Evolutionary conservation across 2,797 vertebrate genomes (phyloP).

Genomic region (Amphiprion clarkii): DNA sequence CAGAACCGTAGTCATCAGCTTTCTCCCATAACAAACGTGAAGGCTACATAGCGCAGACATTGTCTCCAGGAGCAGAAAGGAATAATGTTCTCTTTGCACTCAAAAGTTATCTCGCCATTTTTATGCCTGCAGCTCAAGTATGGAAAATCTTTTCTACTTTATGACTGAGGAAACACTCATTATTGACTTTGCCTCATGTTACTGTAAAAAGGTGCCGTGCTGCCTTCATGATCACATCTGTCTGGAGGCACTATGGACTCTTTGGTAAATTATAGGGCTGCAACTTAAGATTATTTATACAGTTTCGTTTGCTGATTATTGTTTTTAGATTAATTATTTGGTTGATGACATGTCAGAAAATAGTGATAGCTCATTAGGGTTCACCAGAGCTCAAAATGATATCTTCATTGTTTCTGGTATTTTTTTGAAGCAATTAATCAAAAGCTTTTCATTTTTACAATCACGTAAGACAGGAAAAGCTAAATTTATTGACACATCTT

Average conservation of each 20-base stretch:
- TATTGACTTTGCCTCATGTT: not conserved
- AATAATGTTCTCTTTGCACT: constrained; percentile 6
- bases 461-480: too few species aligned
- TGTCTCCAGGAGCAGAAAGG: constrained; percentile 19
- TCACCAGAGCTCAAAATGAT: too few species aligned
- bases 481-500: too few species aligned
- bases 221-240: not conserved
- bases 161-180: not conserved
- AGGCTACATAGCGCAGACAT: constrained; percentile 45
- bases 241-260: not conserved
- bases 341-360: not conserved
- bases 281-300: not conserved
- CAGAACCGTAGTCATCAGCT: constrained; percentile 59
- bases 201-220: too few species aligned
- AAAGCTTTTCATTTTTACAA: too few species aligned
- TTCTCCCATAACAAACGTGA: constrained; percentile 57
- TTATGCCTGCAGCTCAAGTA: not conserved
- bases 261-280: not conserved
- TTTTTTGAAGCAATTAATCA: too few species aligned
- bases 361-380: too few species aligned
- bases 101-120: not conserved
- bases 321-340: not conserved
- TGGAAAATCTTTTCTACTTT: not conserved
- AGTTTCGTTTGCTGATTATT: not conserved
- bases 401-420: too few species aligned